A percentile compares a stretch with the other conserved stretches of the same genome.
Conservation (phyloP, 2,113 vertebrate species). For the Leptobrachium ailaonicum region DNA sequence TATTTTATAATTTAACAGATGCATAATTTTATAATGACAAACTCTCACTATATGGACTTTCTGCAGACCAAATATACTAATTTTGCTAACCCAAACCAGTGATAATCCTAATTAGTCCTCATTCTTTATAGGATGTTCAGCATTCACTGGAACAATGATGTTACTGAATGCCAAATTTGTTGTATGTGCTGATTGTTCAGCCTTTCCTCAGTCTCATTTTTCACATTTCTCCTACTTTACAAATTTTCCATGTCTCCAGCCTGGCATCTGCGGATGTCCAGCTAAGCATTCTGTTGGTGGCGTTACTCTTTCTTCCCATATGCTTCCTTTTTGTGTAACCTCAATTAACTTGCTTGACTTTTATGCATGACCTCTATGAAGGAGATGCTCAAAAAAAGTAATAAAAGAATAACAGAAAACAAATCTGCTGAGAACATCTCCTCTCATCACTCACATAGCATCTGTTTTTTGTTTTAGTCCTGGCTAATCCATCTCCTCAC, state of each 20-base stretch:
- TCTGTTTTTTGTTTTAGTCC: background rate
- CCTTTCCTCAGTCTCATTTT: conserved; percentile 13
- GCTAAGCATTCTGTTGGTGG: conserved; percentile 29
- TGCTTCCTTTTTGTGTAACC: conserved; percentile 33
- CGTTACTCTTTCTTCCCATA: conserved; percentile 16
- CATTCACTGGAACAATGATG: background rate
- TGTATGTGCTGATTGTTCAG: background rate
- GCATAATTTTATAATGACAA: too few species aligned
- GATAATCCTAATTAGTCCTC: background rate
- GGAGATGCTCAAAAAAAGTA: conserved; percentile 17
- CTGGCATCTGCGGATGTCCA: conserved; percentile 26
- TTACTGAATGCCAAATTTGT: background rate
- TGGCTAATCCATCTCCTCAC: too few species aligned
- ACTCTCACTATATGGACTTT: too few species aligned
- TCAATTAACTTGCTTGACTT: conserved; percentile 47
- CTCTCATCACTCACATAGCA: conserved; percentile 7
- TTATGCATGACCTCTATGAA: conserved; percentile 28
- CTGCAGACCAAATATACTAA: too few species aligned
- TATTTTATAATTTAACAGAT: too few species aligned
- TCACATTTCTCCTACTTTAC: conserved; percentile 22
- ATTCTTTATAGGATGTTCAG: background rate
- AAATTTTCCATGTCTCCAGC: background rate
- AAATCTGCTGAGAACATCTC: too few species aligned
- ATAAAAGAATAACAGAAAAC: too few species aligned
- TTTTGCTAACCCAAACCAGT: too few species aligned